A percentile compares a stretch with the other conserved stretches of the same genome.
Evolutionary conservation across 2,113 vertebrate species (phyloP).

Genomic region (Gasterosteus nipponicus): DNA sequence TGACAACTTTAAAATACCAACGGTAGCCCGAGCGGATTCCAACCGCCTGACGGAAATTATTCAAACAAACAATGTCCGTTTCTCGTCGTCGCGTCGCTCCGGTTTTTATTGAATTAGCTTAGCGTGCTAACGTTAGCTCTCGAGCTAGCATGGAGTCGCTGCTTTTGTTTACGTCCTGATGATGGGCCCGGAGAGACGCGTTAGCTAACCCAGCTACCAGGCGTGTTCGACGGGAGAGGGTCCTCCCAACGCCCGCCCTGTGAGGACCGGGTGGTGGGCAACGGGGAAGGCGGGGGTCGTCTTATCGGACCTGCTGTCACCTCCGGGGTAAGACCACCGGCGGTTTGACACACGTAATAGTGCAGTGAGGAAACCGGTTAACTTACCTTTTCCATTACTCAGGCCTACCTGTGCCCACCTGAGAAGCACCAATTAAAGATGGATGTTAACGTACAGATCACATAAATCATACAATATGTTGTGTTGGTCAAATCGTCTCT

Average conservation of each 20-base stretch:
- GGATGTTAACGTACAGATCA: no score
- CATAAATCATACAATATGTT: not conserved
- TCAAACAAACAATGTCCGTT: not conserved
- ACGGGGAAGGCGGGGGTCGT: not conserved
- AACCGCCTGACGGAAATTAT: not conserved
- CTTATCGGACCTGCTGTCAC: conserved; percentile 6
- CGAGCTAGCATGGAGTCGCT: conserved; percentile 56
- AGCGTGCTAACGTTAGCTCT: conserved; percentile 32
- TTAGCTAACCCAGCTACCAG: conserved; percentile 61
- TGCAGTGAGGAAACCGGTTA: not conserved
- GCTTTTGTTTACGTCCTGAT: conserved; percentile 67
- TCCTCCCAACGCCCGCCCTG: conserved; percentile 13
- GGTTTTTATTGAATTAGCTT: not conserved
- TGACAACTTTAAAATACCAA: conserved; percentile 62
- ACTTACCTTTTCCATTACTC: not conserved
- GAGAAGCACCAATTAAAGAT: not conserved
- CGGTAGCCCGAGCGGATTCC: not conserved
- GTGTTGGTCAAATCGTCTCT: not conserved
- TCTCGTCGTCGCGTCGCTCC: not conserved
- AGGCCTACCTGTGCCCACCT: conserved; percentile 46
- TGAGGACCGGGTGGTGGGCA: not conserved
- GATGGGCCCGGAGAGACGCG: conserved; percentile 62
- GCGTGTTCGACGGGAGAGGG: conserved; percentile 24
- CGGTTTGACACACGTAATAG: not conserved
- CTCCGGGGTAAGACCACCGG: conserved; percentile 23